Base-by-base conservation (phyloP, 2,113 vertebrate species). In the Cyprinus carpio region DNA sequence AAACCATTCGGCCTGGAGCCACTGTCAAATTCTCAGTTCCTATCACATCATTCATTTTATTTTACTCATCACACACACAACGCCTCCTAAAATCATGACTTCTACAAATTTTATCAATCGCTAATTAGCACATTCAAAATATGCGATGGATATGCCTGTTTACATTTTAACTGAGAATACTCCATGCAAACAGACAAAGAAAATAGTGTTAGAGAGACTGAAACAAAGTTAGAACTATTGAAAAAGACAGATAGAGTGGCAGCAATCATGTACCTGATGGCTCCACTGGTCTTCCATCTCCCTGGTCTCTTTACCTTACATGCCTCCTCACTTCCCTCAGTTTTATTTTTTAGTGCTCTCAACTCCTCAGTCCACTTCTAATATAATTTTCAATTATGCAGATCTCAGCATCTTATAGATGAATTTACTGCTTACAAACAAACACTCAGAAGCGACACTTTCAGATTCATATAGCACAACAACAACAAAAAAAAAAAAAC, bases 341-440 rank as follows among this genome's bases (percentile, higher is more conserved):
- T 74, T n/a, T 27, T 23, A 49, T 60, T 51, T 12, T 72, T 62
- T 23, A 62, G 15, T 62, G 58, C 15, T 37, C 46, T 56, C 81
- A 37, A 11, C 34, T 71, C 20, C 27, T 82, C 62, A 20, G 25
- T 75, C n/a, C 4, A 16, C 23, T 37, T 56, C 79, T 43, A 79
- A 40, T 79, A 60, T n/a, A 2, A 31, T 37, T 34, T 78, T 56
- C 54, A 78, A 60, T 27, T 16, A n/a, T 49, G 37, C 37, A 75
- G 18, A 56, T 23, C 23, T 78, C 20, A n/a, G 29, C 7, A 34
- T 34, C 20, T 60, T 12, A 78, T 1, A 25, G 18, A 40, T 40
- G 9, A 69, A 69, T 69, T 18, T 69, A 69, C 65, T n/a, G n/a
- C 25, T 72, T 12, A 72, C 34, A n/a, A 72, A n/a, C n/a, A n/a